Percentiles rank a stretch among this genome's conserved stretches.
phyloP scores from a whole-genome alignment of 2,797 vertebrate species.

The Acomys russatus region DNA sequence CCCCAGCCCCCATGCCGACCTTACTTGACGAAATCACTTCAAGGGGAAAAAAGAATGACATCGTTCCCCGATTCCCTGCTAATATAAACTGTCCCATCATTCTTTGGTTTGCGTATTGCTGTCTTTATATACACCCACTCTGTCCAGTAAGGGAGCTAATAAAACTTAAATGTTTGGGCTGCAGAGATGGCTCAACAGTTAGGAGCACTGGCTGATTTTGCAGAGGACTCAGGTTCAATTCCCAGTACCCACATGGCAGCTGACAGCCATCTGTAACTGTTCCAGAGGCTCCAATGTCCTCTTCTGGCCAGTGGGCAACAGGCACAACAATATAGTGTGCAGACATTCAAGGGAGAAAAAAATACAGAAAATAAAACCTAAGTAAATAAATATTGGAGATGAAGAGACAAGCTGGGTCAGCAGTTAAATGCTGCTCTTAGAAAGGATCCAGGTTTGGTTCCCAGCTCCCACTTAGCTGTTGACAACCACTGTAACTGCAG shows the following conservation, averaged over 20 bases:
- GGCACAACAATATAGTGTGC: background rate
- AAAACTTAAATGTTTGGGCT: conserved; percentile 40
- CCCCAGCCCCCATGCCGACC: background rate
- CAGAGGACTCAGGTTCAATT: too few species aligned
- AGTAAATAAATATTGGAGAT: background rate
- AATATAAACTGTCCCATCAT: conserved; percentile 44
- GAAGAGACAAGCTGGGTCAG: background rate
- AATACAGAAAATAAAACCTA: background rate
- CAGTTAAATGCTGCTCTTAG: background rate
- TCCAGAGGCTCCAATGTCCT: background rate
- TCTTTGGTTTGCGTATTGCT: conserved; percentile 38
- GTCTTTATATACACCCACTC: background rate
- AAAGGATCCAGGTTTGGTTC: background rate
- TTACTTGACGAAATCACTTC: background rate
- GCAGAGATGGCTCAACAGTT: background rate
- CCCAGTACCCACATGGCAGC: background rate
- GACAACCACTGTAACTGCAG: background rate
- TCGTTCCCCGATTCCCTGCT: background rate
- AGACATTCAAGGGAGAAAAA: background rate
- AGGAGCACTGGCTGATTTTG: background rate
- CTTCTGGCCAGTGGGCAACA: background rate
- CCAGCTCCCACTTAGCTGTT: background rate
- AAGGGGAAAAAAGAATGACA: conserved; percentile 37
- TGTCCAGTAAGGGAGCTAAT: background rate
- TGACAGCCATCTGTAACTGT: background rate